These are phyloP conservation scores for Micromys minutus DNA, from an alignment of 2,113 vertebrate species.

Conservation along the genomic window DNA sequence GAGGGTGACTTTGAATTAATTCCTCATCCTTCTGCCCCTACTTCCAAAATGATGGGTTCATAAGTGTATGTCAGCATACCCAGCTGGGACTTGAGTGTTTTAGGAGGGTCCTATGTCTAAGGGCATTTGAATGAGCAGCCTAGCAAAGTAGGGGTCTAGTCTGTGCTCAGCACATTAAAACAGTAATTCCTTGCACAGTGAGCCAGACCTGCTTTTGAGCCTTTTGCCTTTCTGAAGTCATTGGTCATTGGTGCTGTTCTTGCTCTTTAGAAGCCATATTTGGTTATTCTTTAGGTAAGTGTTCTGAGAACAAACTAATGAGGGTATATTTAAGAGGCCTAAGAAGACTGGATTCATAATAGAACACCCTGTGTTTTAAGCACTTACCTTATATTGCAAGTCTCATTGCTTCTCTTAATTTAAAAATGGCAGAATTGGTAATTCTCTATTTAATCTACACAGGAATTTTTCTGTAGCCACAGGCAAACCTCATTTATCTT, in stretches of 20 bases:
- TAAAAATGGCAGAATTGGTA: conserved; percentile 52
- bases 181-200: too few species aligned
- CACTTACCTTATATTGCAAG: conserved; percentile 38
- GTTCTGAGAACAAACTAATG: conserved; percentile 42
- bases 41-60: not conserved
- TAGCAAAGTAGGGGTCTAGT: not conserved
- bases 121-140: not conserved
- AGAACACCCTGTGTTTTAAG: conserved; percentile 48
- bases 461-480: conserved; percentile 65
- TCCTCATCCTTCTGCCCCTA: not conserved
- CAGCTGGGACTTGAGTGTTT: not conserved
- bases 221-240: not conserved
- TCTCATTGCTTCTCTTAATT: conserved; percentile 64
- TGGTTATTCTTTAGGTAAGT: conserved; percentile 46
- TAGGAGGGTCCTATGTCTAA: not conserved
- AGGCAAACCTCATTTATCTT: conserved; percentile 50
- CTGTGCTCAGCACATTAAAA: conserved; percentile 3
- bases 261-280: conserved; percentile 42
- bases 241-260: not conserved
- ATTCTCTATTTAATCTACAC: conserved; percentile 56
- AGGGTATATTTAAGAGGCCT: conserved; percentile 35
- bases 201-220: not conserved
- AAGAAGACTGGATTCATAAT: conserved; percentile 23
- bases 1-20: not conserved
- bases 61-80: not conserved